Evolutionary conservation across 2,797 vertebrate genomes (phyloP), one percentile per base, ranked within the genome.

Genomic region (Vireo griseus): DNA sequence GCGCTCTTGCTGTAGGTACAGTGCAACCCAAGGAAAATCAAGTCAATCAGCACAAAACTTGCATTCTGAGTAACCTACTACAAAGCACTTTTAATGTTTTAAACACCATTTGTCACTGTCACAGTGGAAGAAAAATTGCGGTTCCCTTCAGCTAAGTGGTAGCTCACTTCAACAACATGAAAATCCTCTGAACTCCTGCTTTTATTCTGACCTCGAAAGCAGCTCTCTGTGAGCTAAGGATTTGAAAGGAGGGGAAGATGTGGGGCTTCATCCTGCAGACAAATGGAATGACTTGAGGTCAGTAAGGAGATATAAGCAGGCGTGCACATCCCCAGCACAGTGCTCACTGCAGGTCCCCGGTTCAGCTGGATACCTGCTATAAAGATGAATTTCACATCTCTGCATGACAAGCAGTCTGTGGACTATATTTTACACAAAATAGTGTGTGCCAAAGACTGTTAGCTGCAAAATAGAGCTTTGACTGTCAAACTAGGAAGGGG

Each of bases 31-130:
- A 93, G 79, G 65, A 96, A 95, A 88, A 95, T 39, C 71, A 84
- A 90, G 80, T 95, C 91, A 92, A 85, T 82, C 88, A 94, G 18
- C 55, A 31, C 55, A 67, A 75, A 90, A 71, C 45, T 79, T 81
- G 55, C 62, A 79, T 94, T 83, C 84, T 77, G 62, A 83, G 83
- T 76, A 95, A 65, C 24, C 39, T 71, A 44, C 39, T 95, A 86
- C 81, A 92, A 92, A 86, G 81, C 40, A 90, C 87, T 91, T 91
- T 63, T 68, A 92, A 82, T 83, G 83, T 92, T 96, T 96, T 89
- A 95, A 92, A 82, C 44, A 40, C 24, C 68, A 93, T 93, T 90
- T 65, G 75, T 96, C 94, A 92, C 74, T 93, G 93, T 94, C 93
- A 79, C 39, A 7, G 28, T 81, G 42, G 62, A 96, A 93, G 91